Conservation (phyloP, 2,888 invertebrate species). For the Eutolmus rufibarbis region DNA sequence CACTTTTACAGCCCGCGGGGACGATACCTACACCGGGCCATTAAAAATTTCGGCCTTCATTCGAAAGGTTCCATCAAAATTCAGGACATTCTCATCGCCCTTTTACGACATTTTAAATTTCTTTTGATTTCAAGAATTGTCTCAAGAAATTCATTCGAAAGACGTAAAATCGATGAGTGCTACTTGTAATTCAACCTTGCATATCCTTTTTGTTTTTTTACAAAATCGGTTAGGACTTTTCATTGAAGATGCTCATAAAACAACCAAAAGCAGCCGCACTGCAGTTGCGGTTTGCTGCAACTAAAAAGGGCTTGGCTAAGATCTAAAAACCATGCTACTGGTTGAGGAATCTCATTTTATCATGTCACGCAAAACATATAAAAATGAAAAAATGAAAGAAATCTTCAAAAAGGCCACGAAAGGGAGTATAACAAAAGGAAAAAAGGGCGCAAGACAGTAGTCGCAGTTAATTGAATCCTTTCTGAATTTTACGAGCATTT, state of each 20-base stretch:
- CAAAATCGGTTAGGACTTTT: conserved; percentile 10
- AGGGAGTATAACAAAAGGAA: neutral
- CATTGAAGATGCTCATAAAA: conserved; percentile 17
- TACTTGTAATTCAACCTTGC: conserved; percentile 33
- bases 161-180: conserved; percentile 25
- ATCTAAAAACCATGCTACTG: neutral
- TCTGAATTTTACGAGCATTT: conserved; percentile 42
- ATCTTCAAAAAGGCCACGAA: neutral
- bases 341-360: neutral
- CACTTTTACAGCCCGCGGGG: neutral
- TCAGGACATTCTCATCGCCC: neutral
- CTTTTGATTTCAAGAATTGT: neutral
- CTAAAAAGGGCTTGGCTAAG: neutral
- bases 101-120: neutral
- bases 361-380: conserved; percentile 40
- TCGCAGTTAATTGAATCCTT: conserved; percentile 43
- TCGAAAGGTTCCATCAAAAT: neutral
- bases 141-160: neutral
- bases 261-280: neutral
- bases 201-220: neutral
- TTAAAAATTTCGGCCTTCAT: neutral
- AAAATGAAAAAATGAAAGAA: conserved; percentile 1
- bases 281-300: conserved; percentile 8
- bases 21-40: neutral
- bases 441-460: conserved; percentile 37